phyloP scores from a whole-genome alignment of 2,888 invertebrate genomes.

The Phyllotreta striolata region DNA sequence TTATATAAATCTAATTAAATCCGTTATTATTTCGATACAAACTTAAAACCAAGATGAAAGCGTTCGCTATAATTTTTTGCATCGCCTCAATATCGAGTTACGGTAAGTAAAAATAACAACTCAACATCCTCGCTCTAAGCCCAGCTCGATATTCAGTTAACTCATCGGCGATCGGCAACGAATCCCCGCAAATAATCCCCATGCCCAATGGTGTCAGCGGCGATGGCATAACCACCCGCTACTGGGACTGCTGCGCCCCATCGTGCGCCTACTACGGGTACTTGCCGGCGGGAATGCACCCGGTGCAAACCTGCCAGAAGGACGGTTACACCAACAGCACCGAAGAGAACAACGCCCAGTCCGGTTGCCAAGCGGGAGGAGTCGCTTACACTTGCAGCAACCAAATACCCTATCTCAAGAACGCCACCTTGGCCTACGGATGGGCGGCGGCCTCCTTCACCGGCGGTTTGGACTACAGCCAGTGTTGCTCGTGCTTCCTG shows the following conservation, averaged over 20 bases:
- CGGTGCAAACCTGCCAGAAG: slow-evolving; percentile 25
- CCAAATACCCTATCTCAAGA: slow-evolving; percentile 40
- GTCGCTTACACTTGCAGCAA: slow-evolving; percentile 29
- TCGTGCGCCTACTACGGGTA: slow-evolving; percentile 30
- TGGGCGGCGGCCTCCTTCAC: slow-evolving; percentile 41
- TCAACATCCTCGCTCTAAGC: too few species aligned
- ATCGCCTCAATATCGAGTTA: too few species aligned
- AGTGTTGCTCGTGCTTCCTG: slow-evolving; percentile 40
- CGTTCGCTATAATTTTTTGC: too few species aligned
- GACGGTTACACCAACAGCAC: slow-evolving; percentile 22
- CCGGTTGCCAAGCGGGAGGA: slow-evolving; percentile 25
- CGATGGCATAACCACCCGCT: slow-evolving; percentile 39
- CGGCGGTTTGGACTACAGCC: slow-evolving; percentile 35
- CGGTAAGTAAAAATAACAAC: too few species aligned
- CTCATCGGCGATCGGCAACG: background rate
- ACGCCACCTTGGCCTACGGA: slow-evolving; percentile 39
- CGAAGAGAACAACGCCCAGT: slow-evolving; percentile 14
- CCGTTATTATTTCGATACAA: too few species aligned
- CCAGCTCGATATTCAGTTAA: background rate
- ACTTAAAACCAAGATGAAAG: too few species aligned
- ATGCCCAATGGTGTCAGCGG: slow-evolving; percentile 31
- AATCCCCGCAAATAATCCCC: slow-evolving; percentile 21
- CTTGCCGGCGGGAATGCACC: slow-evolving; percentile 13
- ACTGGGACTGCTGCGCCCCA: slow-evolving; percentile 43
- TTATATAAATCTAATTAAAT: too few species aligned